Conservation (phyloP, 2,113 vertebrate species). For the Phaethon lepturus region DNA sequence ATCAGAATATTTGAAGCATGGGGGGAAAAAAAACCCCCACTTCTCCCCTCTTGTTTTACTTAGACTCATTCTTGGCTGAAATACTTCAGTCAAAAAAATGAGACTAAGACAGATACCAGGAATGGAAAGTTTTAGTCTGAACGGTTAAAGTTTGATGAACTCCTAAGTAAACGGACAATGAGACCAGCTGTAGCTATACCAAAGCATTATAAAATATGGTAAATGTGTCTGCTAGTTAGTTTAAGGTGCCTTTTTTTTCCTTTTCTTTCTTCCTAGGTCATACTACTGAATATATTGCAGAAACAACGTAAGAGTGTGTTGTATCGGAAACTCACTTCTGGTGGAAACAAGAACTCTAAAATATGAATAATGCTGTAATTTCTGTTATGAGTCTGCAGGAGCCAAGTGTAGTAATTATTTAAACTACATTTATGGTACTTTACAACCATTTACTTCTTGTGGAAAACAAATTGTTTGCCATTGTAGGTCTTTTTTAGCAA, state of each 20-base stretch:
- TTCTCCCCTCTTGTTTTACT: background rate
- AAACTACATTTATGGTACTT: background rate
- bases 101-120: background rate
- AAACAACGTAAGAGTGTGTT: background rate
- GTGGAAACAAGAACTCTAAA: background rate
- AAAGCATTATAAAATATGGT: background rate
- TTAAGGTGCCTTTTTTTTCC: background rate
- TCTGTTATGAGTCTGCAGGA: background rate
- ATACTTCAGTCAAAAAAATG: background rate
- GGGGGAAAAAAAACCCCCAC: background rate
- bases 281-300: background rate
- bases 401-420: background rate
- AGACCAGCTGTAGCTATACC: background rate
- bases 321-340: background rate
- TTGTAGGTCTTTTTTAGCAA: background rate
- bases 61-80: background rate
- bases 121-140: background rate
- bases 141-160: background rate
- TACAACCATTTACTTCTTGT: background rate
- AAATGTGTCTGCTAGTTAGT: background rate
- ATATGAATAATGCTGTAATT: background rate
- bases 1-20: background rate
- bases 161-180: background rate
- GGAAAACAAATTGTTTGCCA: background rate
- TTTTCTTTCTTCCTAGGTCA: too few species aligned